phyloP scores from a whole-genome alignment of 1,140 invertebrate species.

The Vanessa atalanta region DNA sequence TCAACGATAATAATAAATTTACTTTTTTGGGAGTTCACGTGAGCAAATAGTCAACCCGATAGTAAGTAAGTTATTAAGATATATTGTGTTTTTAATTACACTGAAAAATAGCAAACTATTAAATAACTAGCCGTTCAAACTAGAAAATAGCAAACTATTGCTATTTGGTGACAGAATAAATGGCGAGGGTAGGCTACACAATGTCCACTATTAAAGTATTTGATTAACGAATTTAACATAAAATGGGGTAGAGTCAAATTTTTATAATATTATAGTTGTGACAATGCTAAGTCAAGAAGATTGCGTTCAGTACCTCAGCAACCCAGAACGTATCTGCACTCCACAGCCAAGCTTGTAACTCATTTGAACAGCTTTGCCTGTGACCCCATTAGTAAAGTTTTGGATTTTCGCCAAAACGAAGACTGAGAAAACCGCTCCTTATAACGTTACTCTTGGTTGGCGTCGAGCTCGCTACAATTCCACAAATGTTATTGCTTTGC shows the following conservation, averaged over 20 bases:
- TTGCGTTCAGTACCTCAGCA: conserved; percentile 11
- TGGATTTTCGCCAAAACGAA: conserved; percentile 51
- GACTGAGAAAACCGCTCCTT: conserved; percentile 49
- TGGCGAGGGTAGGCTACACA: no score
- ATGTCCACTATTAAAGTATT: no score
- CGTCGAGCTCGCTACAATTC: conserved; percentile 25
- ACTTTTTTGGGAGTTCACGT: no score
- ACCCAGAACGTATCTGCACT: conserved; percentile 37
- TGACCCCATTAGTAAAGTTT: conserved; percentile 50
- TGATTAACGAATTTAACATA: no score
- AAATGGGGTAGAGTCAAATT: neutral
- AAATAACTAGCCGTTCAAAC: no score
- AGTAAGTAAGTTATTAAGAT: no score
- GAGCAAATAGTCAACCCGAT: no score
- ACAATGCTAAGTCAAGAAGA: neutral
- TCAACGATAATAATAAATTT: no score
- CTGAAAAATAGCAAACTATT: no score
- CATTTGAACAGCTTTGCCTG: conserved; percentile 46
- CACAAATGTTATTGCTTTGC: conserved; percentile 34
- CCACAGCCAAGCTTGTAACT: conserved; percentile 37
- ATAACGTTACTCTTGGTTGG: conserved; percentile 37
- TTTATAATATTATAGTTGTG: neutral
- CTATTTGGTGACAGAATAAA: no score
- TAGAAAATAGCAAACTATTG: no score
- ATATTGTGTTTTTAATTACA: no score